Evolutionary conservation across 2,113 vertebrate species (phyloP).

Genomic region (Trematocara variabile): DNA sequence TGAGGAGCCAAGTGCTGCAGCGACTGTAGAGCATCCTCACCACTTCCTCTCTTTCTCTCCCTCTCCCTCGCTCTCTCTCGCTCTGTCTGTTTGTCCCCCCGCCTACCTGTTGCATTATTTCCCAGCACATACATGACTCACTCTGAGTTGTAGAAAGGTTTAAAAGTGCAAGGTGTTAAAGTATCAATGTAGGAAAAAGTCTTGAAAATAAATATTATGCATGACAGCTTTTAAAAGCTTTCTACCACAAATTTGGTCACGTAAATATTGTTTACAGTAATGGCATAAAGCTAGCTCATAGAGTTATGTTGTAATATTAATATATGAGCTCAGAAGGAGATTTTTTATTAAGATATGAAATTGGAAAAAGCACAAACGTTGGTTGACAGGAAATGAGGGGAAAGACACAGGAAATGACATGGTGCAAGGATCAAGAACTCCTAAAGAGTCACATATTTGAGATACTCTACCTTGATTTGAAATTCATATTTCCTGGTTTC

Average conservation of each 20-base stretch:
- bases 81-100: constrained; percentile 1
- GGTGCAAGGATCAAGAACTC: background rate
- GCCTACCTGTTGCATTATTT: constrained; percentile 30
- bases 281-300: background rate
- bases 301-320: background rate
- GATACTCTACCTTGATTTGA: background rate
- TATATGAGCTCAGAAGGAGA: background rate
- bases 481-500: background rate
- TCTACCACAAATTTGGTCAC: background rate
- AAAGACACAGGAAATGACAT: background rate
- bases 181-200: background rate
- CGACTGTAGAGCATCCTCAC: constrained; percentile 30
- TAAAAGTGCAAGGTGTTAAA: background rate
- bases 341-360: background rate
- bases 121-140: background rate
- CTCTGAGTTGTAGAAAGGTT: background rate
- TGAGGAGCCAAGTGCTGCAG: constrained; percentile 7
- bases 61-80: background rate
- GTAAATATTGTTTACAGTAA: background rate
- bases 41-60: constrained; percentile 39
- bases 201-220: background rate
- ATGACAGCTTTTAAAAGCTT: background rate
- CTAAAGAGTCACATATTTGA: background rate
- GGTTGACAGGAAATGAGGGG: background rate
- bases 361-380: background rate